These are phyloP conservation scores for Icerya purchasi DNA, from an alignment of 2,888 invertebrate genomes.

Conservation along the genomic window DNA sequence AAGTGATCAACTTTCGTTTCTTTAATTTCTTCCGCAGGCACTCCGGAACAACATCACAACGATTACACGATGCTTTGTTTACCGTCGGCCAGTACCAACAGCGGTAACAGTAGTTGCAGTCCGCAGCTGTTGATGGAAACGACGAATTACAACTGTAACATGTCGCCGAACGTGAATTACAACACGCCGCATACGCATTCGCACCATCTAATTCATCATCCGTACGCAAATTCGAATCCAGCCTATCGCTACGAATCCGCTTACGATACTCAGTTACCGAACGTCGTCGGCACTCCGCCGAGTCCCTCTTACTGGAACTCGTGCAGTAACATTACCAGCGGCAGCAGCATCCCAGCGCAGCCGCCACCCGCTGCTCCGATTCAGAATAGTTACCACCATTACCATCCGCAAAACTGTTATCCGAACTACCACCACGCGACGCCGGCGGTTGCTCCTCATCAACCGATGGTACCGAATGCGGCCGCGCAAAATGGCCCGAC, in stretches of 20 bases:
- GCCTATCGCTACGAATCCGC: background rate
- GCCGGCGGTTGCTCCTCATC: slow-evolving; percentile 21
- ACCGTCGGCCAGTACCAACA: background rate
- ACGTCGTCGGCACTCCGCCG: background rate
- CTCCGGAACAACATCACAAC: background rate
- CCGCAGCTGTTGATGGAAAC: background rate
- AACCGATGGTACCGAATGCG: slow-evolving; percentile 28
- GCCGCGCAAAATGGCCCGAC: slow-evolving; percentile 30
- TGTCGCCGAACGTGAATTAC: background rate
- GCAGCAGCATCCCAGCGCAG: background rate
- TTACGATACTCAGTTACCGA: background rate
- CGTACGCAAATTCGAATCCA: background rate
- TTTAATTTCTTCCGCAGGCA: background rate
- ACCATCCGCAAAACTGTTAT: slow-evolving; percentile 10
- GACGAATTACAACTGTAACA: background rate
- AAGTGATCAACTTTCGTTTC: too few relatives aligned
- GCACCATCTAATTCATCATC: background rate
- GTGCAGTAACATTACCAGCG: background rate
- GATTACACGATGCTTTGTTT: background rate
- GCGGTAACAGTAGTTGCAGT: background rate
- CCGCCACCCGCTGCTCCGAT: slow-evolving; percentile 1
- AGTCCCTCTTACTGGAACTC: background rate
- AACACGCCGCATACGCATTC: background rate
- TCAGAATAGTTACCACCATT: background rate
- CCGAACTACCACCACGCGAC: slow-evolving; percentile 6